These are phyloP conservation scores for Rhaphigaster nebulosa DNA, from an alignment of 2,888 invertebrate species.

Conservation along the genomic window DNA sequence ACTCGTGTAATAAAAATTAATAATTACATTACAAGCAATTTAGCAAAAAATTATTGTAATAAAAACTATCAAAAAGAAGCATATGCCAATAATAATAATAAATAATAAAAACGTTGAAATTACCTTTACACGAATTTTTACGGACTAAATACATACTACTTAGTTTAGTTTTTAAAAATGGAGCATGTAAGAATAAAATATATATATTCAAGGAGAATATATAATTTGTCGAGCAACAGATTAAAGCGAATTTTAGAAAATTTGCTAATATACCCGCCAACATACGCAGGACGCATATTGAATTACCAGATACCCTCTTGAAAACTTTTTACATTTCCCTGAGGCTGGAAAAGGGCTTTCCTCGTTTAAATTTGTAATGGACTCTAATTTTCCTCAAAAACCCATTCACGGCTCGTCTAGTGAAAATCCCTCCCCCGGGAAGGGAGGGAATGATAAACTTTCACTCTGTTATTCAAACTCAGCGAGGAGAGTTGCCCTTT, in stretches of 20 bases:
- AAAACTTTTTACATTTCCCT: constrained; percentile 40
- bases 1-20: too few species aligned
- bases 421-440: constrained; percentile 35
- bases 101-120: too few species aligned
- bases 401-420: constrained; percentile 31
- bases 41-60: too few species aligned
- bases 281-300: constrained; percentile 27
- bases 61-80: too few species aligned
- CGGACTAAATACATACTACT: neutral
- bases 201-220: neutral
- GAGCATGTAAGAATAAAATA: neutral
- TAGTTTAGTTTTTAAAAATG: neutral
- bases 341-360: constrained; percentile 4
- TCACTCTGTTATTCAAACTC: constrained; percentile 21
- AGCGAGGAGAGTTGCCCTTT: neutral
- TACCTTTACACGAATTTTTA: too few species aligned
- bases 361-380: constrained; percentile 49
- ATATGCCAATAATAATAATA: too few species aligned
- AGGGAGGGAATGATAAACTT: neutral
- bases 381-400: constrained; percentile 41
- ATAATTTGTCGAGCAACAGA: neutral
- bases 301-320: neutral
- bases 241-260: constrained; percentile 32
- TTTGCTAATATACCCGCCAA: neutral
- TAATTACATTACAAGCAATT: too few species aligned